phyloP scores from a whole-genome alignment of 1,140 invertebrate genomes.

The Drosophila carrolli region DNA sequence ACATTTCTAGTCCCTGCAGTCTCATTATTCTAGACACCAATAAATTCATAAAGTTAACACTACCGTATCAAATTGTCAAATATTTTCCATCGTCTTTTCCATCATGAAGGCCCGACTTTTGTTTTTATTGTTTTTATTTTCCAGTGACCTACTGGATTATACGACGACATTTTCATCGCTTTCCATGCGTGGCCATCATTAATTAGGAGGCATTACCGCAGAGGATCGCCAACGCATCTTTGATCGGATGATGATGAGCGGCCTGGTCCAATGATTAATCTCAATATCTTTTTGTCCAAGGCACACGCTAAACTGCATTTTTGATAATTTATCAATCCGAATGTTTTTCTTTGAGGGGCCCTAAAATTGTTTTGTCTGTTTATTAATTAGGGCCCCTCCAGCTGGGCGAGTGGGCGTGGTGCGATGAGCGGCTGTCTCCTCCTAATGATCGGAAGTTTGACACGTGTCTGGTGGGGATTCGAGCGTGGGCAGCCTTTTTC shows the following conservation, averaged over 20 bases:
- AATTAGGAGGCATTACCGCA: slow-evolving; percentile 69
- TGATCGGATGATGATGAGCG: slow-evolving; percentile 45
- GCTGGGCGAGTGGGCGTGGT: slow-evolving; percentile 58
- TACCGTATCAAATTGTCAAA: slow-evolving; percentile 38
- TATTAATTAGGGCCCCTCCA: slow-evolving; percentile 68
- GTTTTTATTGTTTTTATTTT: slow-evolving; percentile 21
- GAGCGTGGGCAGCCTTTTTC: slow-evolving; percentile 37
- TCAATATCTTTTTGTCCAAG: slow-evolving; percentile 73
- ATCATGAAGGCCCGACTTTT: slow-evolving; percentile 14
- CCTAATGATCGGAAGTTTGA: slow-evolving; percentile 81
- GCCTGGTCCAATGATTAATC: slow-evolving; percentile 65
- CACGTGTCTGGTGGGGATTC: slow-evolving; percentile 56
- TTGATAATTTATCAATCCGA: slow-evolving; percentile 75
- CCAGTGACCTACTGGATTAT: slow-evolving; percentile 49
- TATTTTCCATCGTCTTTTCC: slow-evolving; percentile 24
- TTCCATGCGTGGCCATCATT: slow-evolving; percentile 55
- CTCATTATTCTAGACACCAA: neutral
- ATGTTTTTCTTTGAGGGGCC: slow-evolving; percentile 18
- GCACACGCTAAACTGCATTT: slow-evolving; percentile 76
- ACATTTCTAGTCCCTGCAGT: neutral
- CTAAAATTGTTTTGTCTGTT: slow-evolving; percentile 74
- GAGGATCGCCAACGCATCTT: slow-evolving; percentile 67
- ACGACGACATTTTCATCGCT: slow-evolving; percentile 56
- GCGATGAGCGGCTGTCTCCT: slow-evolving; percentile 38
- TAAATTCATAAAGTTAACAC: slow-evolving; percentile 17